Base-by-base conservation (phyloP, 2,113 vertebrate species). In the Laticauda laticaudata region DNA sequence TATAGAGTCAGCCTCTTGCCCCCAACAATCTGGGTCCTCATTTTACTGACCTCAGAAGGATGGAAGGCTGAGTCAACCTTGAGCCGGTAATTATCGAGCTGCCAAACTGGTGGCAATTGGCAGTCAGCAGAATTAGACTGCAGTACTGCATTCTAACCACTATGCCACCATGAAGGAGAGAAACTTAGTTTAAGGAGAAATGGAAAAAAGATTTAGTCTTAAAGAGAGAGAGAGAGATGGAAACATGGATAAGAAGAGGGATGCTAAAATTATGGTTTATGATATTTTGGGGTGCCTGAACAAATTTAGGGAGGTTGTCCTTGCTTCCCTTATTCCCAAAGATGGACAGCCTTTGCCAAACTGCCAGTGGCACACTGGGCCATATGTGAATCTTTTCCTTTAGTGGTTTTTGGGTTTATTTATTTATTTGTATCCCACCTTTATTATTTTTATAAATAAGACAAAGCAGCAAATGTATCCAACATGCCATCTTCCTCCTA, bases 171-270 rank as follows among this genome's bases (percentile, higher is more conserved):
- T 0, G 18, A 5, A 56, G 89, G 24, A 51, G 85, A 11, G 48
- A 86, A 94, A 85, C 95, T 90, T 91, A 94, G 93, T 95, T 96
- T 95, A 92, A 95, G 92, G 89, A 95, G 93, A 95, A 97, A 94
- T 26, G 92, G 93, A 89, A 85, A 91, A 86, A 85, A 54, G 86
- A 18, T 69, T 5, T 23, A 91, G 81, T 43, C 34, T 86, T 53
- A 75, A 7, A 34, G 5, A 34, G 64, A 75, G 64, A 34, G 64
- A 75, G 64, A 34, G 59, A 69, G 14, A 69, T n/a, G 12, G 64
- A 75, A 34, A 75, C 12, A 34, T 18, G 34, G n/a, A 34, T 34
- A 5, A 75, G n/a, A 34, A 34, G 64, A 75, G 29, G 14, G 64
- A 34, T 34, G 14, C 64, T 18, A 34, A 75, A 34, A 75, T 75